Evolutionary conservation across 2,888 invertebrate genomes (phyloP).

Genomic region (Anoncus sp.): DNA sequence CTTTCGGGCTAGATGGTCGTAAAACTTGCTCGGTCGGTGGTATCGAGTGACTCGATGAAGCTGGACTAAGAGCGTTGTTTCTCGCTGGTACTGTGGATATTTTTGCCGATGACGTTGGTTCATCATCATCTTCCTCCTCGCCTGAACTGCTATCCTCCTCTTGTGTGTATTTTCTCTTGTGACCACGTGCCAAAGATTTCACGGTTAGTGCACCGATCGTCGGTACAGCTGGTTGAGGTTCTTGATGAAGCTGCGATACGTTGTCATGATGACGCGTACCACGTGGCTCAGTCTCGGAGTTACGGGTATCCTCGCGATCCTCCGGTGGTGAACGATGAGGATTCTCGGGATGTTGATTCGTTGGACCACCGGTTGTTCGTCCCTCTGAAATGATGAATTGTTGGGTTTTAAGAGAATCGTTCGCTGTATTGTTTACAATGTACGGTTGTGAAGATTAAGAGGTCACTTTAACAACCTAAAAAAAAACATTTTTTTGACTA

Average conservation of each 20-base stretch:
- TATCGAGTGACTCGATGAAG: slow-evolving; percentile 87
- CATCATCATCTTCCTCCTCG: slow-evolving; percentile 84
- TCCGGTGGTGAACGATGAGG: slow-evolving; percentile 83
- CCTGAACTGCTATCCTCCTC: slow-evolving; percentile 84
- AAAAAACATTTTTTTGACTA: slow-evolving; percentile 24
- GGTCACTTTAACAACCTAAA: too few relatives aligned
- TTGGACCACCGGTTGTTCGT: slow-evolving; percentile 85
- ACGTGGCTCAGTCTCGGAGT: slow-evolving; percentile 84
- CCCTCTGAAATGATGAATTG: slow-evolving; percentile 83
- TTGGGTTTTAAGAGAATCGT: neutral
- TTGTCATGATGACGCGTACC: slow-evolving; percentile 84
- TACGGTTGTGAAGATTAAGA: too few relatives aligned
- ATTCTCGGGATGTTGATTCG: slow-evolving; percentile 84
- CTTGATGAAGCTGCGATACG: slow-evolving; percentile 84
- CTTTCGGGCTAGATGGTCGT: slow-evolving; percentile 79
- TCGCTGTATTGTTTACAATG: too few relatives aligned
- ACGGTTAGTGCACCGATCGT: slow-evolving; percentile 73
- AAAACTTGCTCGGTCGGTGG: slow-evolving; percentile 79
- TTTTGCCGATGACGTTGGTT: slow-evolving; percentile 76
- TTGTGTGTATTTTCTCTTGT: slow-evolving; percentile 86
- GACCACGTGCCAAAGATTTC: slow-evolving; percentile 82
- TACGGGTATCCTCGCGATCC: slow-evolving; percentile 83
- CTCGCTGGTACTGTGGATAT: slow-evolving; percentile 70
- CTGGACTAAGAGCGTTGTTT: slow-evolving; percentile 85
- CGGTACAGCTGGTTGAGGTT: slow-evolving; percentile 73